phyloP scores from a whole-genome alignment of 2,113 vertebrate species.

The Salvator merianae region DNA sequence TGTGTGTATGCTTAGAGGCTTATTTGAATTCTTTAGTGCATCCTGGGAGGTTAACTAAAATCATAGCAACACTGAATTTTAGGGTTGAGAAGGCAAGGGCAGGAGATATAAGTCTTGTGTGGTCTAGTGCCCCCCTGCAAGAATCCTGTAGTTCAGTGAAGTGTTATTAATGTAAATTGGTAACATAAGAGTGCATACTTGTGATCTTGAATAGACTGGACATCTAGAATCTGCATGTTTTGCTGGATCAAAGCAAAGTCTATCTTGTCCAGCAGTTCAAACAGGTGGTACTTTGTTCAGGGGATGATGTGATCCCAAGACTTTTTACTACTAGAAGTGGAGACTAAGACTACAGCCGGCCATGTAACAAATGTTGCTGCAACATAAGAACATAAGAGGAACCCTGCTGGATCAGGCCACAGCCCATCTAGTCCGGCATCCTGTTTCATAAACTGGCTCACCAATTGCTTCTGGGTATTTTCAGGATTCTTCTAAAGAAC shows the following conservation, averaged over 20 bases:
- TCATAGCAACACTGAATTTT: not conserved
- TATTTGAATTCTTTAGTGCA: not conserved
- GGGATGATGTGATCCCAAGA: not conserved
- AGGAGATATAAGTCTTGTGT: not conserved
- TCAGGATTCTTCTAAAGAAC: too few species aligned
- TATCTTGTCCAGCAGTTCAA: not conserved
- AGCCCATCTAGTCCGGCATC: too few species aligned
- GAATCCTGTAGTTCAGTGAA: not conserved
- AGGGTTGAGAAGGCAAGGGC: not conserved
- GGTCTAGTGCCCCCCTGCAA: not conserved
- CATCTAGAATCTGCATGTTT: not conserved
- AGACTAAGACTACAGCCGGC: too few species aligned
- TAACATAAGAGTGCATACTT: not conserved
- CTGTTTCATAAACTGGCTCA: too few species aligned
- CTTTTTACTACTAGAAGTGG: too few species aligned
- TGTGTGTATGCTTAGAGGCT: too few species aligned
- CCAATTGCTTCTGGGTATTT: too few species aligned
- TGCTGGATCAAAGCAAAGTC: not conserved
- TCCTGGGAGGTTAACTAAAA: constrained; percentile 1
- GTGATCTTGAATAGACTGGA: not conserved
- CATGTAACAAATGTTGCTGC: too few species aligned
- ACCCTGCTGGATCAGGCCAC: too few species aligned
- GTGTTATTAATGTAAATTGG: not conserved
- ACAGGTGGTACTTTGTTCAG: too few species aligned
- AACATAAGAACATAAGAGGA: too few species aligned